phyloP scores from a whole-genome alignment of 1,140 invertebrate species.

The Ephestia elutella region DNA sequence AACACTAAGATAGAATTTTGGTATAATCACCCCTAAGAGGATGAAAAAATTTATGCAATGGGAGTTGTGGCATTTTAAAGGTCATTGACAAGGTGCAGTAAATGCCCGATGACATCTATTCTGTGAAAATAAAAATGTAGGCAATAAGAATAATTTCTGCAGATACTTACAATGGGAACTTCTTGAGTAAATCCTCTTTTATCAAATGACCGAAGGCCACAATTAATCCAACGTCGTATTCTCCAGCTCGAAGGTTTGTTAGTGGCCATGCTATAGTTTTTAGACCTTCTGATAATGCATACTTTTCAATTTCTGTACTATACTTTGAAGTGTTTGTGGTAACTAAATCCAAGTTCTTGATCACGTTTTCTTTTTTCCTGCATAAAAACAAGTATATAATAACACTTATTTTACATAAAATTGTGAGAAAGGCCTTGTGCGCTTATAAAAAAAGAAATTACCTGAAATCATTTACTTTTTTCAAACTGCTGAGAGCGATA shows the following conservation, averaged over 20 bases:
- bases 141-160: too few species aligned
- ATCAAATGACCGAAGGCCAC: constrained; percentile 66
- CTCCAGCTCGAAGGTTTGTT: constrained; percentile 29
- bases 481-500: constrained; percentile 56
- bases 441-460: constrained; percentile 11
- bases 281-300: constrained; percentile 48
- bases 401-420: neutral
- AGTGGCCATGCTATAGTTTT: constrained; percentile 54
- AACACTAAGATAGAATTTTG: too few species aligned
- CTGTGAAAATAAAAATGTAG: too few species aligned
- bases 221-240: constrained; percentile 63
- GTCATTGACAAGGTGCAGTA: too few species aligned
- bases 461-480: constrained; percentile 56
- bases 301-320: constrained; percentile 50
- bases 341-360: constrained; percentile 48
- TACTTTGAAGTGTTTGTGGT: constrained; percentile 47
- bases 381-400: neutral
- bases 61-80: too few species aligned
- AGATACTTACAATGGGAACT: constrained; percentile 62
- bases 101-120: too few species aligned
- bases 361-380: constrained; percentile 44
- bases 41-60: too few species aligned
- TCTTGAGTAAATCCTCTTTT: constrained; percentile 48
- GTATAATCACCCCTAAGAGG: too few species aligned
- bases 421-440: neutral